Evolutionary conservation across 1,140 invertebrate genomes (phyloP).

Genomic region (Drosophila athabasca): DNA sequence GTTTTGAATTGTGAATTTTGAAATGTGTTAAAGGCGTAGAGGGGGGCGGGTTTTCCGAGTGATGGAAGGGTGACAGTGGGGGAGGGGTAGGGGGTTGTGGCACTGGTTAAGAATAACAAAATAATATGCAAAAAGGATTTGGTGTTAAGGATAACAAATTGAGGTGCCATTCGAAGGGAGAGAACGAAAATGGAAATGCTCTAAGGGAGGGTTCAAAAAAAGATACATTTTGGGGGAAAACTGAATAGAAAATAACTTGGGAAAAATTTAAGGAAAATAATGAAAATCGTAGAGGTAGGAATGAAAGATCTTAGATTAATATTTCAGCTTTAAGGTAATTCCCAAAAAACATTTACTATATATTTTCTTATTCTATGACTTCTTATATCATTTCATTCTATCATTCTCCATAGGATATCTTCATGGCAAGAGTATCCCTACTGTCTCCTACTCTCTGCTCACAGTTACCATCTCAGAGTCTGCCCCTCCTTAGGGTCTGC

Average conservation of each 20-base stretch:
- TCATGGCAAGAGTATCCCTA: background rate
- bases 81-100: no score
- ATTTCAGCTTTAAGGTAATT: no score
- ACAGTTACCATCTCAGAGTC: background rate
- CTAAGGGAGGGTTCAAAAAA: background rate
- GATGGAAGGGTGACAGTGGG: no score
- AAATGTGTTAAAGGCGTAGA: slow-evolving; percentile 52
- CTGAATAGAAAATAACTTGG: no score
- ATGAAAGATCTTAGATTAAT: no score
- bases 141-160: slow-evolving; percentile 64
- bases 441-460: background rate
- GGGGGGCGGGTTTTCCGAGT: background rate
- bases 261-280: background rate
- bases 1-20: slow-evolving; percentile 82
- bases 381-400: background rate
- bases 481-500: slow-evolving; percentile 3
- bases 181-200: slow-evolving; percentile 10
- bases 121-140: slow-evolving; percentile 71
- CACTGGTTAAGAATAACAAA: slow-evolving; percentile 29
- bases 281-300: background rate
- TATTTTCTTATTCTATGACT: background rate
- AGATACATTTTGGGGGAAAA: no score
- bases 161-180: slow-evolving; percentile 21
- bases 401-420: background rate
- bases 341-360: no score